Conservation (phyloP, 2,113 vertebrate genomes). For the Rhynchomys soricoides region DNA sequence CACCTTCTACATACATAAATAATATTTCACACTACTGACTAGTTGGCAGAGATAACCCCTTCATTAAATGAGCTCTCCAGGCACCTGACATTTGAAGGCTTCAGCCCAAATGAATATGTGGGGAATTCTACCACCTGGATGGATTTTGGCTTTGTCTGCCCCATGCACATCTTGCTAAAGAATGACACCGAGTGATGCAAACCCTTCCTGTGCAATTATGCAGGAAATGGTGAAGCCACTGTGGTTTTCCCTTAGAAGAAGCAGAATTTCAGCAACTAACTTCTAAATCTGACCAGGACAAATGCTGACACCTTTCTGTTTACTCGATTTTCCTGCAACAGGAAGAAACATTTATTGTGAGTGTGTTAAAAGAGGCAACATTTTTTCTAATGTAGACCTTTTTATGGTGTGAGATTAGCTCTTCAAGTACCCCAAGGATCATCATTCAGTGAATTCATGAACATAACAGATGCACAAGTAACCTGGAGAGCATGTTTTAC, state of each 20-base stretch:
- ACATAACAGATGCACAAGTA: conserved; percentile 82
- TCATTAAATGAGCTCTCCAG: conserved; percentile 83
- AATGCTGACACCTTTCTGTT: conserved; percentile 82
- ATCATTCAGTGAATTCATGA: conserved; percentile 79
- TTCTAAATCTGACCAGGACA: conserved; percentile 80
- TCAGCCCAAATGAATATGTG: conserved; percentile 80
- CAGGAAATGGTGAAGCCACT: conserved; percentile 39
- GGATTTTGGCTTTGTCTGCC: conserved; percentile 76
- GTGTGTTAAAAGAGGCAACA: conserved; percentile 78
- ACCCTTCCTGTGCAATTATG: conserved; percentile 67
- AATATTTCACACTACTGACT: conserved; percentile 75
- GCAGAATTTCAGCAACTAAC: conserved; percentile 77
- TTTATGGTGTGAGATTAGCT: conserved; percentile 79
- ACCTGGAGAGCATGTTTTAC: conserved; percentile 85
- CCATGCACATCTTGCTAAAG: conserved; percentile 39
- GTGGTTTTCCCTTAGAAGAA: conserved; percentile 64
- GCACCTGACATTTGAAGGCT: conserved; percentile 83
- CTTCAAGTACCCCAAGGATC: conserved; percentile 80
- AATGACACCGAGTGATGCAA: conserved; percentile 69
- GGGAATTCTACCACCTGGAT: conserved; percentile 86
- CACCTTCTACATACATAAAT: conserved; percentile 78
- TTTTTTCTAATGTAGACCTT: conserved; percentile 81
- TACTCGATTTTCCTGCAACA: conserved; percentile 83
- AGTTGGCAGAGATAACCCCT: conserved; percentile 78
- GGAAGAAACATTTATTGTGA: conserved; percentile 73